Evolutionary conservation across 2,888 invertebrate species (phyloP).

Genomic region (Standfussiana lucernea): DNA sequence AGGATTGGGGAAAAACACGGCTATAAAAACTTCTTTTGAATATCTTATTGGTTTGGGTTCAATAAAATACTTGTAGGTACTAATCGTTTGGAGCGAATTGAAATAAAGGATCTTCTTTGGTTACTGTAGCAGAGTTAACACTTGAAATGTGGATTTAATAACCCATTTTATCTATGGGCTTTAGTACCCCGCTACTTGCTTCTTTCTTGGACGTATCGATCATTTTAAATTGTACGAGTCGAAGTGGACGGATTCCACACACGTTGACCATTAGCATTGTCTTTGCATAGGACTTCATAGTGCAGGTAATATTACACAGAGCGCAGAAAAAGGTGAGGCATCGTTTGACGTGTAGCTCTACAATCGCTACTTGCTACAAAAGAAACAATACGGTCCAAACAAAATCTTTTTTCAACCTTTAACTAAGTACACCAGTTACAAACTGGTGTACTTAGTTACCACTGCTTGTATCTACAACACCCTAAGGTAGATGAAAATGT

Average conservation of each 20-base stretch:
- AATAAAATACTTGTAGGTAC: constrained; percentile 4
- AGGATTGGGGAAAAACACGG: constrained; percentile 28
- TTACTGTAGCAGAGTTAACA: not conserved
- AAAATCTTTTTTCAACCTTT: not conserved
- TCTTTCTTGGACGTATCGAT: not conserved
- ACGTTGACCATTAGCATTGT: not conserved
- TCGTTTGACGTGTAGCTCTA: not conserved
- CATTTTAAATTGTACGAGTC: not conserved
- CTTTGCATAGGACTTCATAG: not conserved
- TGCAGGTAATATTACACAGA: not conserved
- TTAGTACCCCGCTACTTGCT: not conserved
- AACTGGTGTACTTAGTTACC: no score
- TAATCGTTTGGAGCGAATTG: constrained; percentile 9
- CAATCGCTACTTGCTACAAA: not conserved
- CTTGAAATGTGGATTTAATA: not conserved
- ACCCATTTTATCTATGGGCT: not conserved
- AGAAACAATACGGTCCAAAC: not conserved
- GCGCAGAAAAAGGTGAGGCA: no score
- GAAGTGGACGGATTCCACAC: not conserved
- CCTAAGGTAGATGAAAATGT: not conserved
- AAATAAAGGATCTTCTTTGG: constrained; percentile 8
- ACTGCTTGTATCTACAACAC: not conserved
- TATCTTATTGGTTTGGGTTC: constrained; percentile 12
- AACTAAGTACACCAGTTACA: not conserved
- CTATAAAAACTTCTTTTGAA: constrained; percentile 43